Conservation (phyloP, 2,797 vertebrate genomes). For the Alca torda region DNA sequence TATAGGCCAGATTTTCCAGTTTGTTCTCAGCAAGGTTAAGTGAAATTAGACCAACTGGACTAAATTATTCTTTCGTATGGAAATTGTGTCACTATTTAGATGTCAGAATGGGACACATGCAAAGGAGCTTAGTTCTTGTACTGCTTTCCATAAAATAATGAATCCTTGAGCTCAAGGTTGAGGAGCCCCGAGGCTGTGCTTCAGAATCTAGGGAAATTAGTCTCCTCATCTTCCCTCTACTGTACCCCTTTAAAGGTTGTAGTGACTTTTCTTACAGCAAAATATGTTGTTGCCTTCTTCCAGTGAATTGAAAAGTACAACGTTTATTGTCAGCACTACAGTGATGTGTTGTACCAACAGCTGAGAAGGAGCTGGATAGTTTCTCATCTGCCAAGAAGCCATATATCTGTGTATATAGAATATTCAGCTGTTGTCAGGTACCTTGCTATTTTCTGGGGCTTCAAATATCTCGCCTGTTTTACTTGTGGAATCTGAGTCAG, state of each 20-base stretch:
- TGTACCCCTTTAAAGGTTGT: not conserved
- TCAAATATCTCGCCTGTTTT: not conserved
- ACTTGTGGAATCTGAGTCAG: not conserved
- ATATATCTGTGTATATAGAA: not conserved
- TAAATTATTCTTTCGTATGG: not conserved
- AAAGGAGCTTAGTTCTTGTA: not conserved
- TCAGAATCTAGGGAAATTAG: not conserved
- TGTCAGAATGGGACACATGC: not conserved
- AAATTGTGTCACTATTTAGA: constrained; percentile 20
- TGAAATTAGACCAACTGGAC: constrained; percentile 7
- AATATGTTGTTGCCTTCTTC: not conserved
- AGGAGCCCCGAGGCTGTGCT: not conserved
- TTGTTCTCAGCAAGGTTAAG: constrained; percentile 13
- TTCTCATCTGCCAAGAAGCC: not conserved
- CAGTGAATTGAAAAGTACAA: not conserved
- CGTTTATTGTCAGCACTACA: not conserved
- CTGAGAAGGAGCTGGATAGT: not conserved
- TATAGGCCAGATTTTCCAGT: not conserved
- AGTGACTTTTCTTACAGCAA: not conserved
- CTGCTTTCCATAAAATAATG: not conserved
- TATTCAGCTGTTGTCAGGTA: not conserved
- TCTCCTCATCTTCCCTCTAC: not conserved
- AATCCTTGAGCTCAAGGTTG: not conserved
- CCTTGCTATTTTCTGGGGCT: not conserved
- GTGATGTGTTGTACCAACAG: not conserved